These are phyloP conservation scores for Patella vulgata DNA, from an alignment of 1,140 invertebrate genomes.

Conservation along the genomic window DNA sequence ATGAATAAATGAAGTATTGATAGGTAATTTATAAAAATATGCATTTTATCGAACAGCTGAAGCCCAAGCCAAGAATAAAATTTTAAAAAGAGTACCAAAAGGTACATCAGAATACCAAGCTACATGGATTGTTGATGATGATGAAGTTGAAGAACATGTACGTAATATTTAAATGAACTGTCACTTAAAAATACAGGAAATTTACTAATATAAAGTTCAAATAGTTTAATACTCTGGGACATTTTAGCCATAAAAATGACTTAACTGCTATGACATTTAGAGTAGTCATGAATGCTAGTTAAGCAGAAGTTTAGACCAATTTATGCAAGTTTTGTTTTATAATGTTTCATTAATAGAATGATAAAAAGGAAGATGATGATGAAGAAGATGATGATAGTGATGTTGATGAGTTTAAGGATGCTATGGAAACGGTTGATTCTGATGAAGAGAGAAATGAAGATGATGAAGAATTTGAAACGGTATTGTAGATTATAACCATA, in stretches of 20 bases:
- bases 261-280: no score
- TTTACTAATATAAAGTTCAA: slow-evolving; percentile 9
- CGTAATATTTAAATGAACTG: neutral
- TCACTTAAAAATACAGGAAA: neutral
- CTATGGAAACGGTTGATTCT: slow-evolving; percentile 38
- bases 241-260: no score
- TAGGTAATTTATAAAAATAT: no score
- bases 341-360: slow-evolving; percentile 19
- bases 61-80: slow-evolving; percentile 69
- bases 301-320: no score
- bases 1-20: no score
- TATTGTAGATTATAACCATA: slow-evolving; percentile 46
- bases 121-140: slow-evolving; percentile 87
- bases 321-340: no score
- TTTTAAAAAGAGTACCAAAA: slow-evolving; percentile 86
- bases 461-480: slow-evolving; percentile 50
- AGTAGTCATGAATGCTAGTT: no score
- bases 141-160: slow-evolving; percentile 65
- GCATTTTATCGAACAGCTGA: slow-evolving; percentile 30
- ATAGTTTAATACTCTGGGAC: no score
- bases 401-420: slow-evolving; percentile 40
- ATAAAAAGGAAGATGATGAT: slow-evolving; percentile 13
- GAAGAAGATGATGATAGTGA: slow-evolving; percentile 36
- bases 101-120: slow-evolving; percentile 97
- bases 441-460: slow-evolving; percentile 41